phyloP scores from a whole-genome alignment of 1,140 invertebrate genomes.

The Chrysopa pallens region DNA sequence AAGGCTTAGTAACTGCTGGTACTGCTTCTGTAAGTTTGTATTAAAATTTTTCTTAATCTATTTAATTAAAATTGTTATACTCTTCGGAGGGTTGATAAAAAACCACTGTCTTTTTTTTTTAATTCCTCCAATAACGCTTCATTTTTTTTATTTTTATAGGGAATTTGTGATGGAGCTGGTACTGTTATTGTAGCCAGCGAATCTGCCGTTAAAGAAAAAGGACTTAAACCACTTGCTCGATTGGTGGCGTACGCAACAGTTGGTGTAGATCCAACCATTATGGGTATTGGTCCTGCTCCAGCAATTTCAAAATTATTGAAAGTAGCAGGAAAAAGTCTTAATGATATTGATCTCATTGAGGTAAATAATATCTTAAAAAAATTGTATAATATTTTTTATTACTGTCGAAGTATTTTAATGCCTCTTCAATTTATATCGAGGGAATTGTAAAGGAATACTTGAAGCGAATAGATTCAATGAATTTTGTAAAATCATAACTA shows the following conservation, averaged over 20 bases:
- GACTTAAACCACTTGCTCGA: constrained; percentile 60
- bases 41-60: constrained; percentile 1
- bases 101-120: too few relatives aligned
- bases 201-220: constrained; percentile 64
- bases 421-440: too few relatives aligned
- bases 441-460: too few relatives aligned
- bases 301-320: constrained; percentile 72
- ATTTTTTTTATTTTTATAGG: constrained; percentile 33
- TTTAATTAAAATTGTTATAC: constrained; percentile 1
- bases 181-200: constrained; percentile 82
- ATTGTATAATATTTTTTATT: too few relatives aligned
- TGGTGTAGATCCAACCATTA: constrained; percentile 71
- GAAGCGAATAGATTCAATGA: too few relatives aligned
- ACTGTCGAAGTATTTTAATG: too few relatives aligned
- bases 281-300: constrained; percentile 84
- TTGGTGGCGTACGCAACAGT: constrained; percentile 57
- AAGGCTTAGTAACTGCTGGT: constrained; percentile 89
- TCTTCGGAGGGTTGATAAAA: constrained; percentile 7
- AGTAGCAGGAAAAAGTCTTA: constrained; percentile 49
- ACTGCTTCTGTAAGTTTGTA: constrained; percentile 66
- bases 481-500: too few relatives aligned
- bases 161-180: constrained; percentile 90
- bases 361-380: too few relatives aligned
- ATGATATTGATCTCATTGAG: constrained; percentile 87
- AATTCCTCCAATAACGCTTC: too few relatives aligned